Evolutionary conservation across 2,113 vertebrate genomes (phyloP).

Genomic region (Semicossyphus pulcher): DNA sequence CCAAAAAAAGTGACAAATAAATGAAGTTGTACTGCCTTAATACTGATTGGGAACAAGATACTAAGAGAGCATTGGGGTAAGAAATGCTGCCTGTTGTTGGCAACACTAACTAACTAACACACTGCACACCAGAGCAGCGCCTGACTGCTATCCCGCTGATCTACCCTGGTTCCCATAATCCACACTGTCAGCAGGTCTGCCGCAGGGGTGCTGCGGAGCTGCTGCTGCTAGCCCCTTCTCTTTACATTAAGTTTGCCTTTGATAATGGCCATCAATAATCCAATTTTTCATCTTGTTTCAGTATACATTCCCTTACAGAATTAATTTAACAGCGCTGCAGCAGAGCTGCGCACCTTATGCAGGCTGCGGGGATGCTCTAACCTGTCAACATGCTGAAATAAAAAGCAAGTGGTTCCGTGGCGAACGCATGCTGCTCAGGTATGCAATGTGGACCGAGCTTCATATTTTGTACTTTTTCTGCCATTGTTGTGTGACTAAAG

Average conservation of each 20-base stretch:
- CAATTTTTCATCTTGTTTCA: not conserved
- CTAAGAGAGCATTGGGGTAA: not conserved
- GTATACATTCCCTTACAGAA: too few species aligned
- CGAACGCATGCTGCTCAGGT: not conserved
- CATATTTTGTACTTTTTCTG: not conserved
- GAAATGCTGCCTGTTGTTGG: too few species aligned
- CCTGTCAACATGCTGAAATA: not conserved
- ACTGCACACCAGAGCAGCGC: not conserved
- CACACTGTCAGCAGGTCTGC: too few species aligned
- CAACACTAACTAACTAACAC: not conserved
- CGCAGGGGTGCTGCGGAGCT: not conserved
- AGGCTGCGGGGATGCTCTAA: not conserved
- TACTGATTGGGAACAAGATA: not conserved
- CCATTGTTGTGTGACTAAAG: not conserved
- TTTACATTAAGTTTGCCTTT: not conserved
- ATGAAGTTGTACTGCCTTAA: not conserved
- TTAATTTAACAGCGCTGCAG: not conserved
- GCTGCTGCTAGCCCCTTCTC: too few species aligned
- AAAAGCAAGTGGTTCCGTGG: not conserved
- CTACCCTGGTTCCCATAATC: too few species aligned
- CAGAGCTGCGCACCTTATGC: not conserved
- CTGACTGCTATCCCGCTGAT: too few species aligned
- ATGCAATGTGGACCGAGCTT: not conserved
- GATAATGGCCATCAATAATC: not conserved
- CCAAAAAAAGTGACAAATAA: not conserved